phyloP scores from a whole-genome alignment of 2,888 invertebrate genomes.

The Drosophila nr. perissopoda region DNA sequence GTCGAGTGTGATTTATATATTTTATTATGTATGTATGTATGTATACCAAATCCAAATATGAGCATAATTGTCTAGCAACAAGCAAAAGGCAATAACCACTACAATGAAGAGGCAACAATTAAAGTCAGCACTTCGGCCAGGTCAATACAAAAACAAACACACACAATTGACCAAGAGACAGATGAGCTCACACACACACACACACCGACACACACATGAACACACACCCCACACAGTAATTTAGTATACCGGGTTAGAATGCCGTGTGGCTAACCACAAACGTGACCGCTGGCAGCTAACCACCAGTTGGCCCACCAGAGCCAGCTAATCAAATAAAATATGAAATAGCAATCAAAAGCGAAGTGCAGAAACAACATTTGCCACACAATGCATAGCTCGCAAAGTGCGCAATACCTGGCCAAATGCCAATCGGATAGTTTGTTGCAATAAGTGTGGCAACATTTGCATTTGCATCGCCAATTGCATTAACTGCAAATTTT shows the following conservation, averaged over 20 bases:
- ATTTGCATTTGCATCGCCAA: conserved; percentile 31
- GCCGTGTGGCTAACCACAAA: conserved; percentile 36
- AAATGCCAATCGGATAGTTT: conserved; percentile 24
- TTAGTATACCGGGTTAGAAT: conserved; percentile 10
- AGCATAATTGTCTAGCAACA: conserved; percentile 4
- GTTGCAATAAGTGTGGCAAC: conserved; percentile 19
- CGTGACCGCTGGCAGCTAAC: conserved; percentile 25
- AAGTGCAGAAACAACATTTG: conserved; percentile 12
- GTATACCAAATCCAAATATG: background rate
- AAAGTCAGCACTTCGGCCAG: conserved; percentile 28
- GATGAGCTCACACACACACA: background rate
- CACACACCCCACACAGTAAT: background rate
- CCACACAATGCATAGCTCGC: conserved; percentile 6
- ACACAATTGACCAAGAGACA: background rate
- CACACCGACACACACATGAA: background rate
- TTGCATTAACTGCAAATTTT: conserved; percentile 14
- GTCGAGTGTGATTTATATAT: background rate
- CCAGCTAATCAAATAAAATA: conserved; percentile 59
- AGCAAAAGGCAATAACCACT: conserved; percentile 6
- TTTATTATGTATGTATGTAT: background rate
- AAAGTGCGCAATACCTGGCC: conserved; percentile 26
- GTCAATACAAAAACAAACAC: conserved; percentile 31
- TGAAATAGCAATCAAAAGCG: conserved; percentile 28
- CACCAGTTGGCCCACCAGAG: conserved; percentile 14
- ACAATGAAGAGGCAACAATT: conserved; percentile 23